phyloP scores from a whole-genome alignment of 2,113 vertebrate species.

The Triplophysa dalaica region DNA sequence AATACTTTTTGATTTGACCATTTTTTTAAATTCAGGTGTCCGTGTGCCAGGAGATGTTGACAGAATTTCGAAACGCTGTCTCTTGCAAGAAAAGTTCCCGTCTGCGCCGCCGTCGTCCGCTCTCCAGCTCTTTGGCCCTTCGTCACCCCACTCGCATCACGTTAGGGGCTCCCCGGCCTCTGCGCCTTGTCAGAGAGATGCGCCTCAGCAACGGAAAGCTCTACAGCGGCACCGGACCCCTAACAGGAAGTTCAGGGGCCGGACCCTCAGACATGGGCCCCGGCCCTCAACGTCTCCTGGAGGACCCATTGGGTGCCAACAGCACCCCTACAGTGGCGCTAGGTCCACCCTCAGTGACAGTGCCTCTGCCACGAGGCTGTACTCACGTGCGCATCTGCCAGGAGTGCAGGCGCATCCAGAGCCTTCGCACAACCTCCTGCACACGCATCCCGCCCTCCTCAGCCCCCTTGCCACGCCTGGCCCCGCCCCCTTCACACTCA shows the following conservation, averaged over 20 bases:
- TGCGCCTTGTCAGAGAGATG: slow-evolving; percentile 83
- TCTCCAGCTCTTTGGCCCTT: slow-evolving; percentile 65
- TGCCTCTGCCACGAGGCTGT: slow-evolving; percentile 66
- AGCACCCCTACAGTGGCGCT: slow-evolving; percentile 66
- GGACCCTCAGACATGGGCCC: slow-evolving; percentile 71
- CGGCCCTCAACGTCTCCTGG: slow-evolving; percentile 84
- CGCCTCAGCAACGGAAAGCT: slow-evolving; percentile 88
- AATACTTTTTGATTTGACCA: not conserved
- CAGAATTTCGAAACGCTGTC: slow-evolving; percentile 84
- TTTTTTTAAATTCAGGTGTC: slow-evolving; percentile 74
- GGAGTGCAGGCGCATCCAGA: slow-evolving; percentile 90
- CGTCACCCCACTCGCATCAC: slow-evolving; percentile 67
- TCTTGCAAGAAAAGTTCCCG: slow-evolving; percentile 87
- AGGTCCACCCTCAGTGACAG: slow-evolving; percentile 59
- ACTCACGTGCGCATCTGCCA: slow-evolving; percentile 79
- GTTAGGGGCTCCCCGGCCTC: slow-evolving; percentile 69
- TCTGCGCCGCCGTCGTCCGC: slow-evolving; percentile 78
- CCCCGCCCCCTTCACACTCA: slow-evolving; percentile 61
- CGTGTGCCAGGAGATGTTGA: slow-evolving; percentile 89
- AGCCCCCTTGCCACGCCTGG: slow-evolving; percentile 63
- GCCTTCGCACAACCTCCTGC: slow-evolving; percentile 75
- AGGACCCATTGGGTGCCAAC: slow-evolving; percentile 77
- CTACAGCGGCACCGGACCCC: slow-evolving; percentile 77
- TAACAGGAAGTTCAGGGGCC: slow-evolving; percentile 70
- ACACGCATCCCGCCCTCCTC: slow-evolving; percentile 62